Percentiles rank a stretch among this genome's conserved stretches.
Evolutionary conservation across 2,797 vertebrate genomes (phyloP).

Genomic region (Decapterus maruadsi): DNA sequence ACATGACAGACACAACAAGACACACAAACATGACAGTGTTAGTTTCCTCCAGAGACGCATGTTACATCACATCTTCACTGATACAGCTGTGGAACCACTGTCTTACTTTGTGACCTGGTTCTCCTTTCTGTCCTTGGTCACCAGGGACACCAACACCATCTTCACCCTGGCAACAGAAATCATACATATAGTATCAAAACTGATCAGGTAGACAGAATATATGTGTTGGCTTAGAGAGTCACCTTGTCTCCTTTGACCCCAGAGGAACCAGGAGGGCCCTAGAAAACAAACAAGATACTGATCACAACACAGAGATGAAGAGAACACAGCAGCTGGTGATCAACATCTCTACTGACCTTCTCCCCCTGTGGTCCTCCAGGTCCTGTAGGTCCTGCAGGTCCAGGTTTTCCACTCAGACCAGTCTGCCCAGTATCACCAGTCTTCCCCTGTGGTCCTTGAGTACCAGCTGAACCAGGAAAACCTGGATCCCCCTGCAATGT

Average conservation of each 20-base stretch:
- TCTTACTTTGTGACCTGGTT: constrained; percentile 90
- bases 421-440: constrained; percentile 86
- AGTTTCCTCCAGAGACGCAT: background rate
- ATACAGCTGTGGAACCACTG: constrained; percentile 10
- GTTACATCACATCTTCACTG: constrained; percentile 5
- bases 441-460: constrained; percentile 87
- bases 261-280: constrained; percentile 87
- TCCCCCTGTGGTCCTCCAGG: constrained; percentile 88
- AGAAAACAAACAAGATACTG: constrained; percentile 23
- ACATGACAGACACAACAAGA: constrained; percentile 22
- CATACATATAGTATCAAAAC: background rate
- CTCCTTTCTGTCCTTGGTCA: constrained; percentile 93
- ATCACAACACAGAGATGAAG: background rate
- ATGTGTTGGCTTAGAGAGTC: constrained; percentile 35
- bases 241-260: constrained; percentile 95
- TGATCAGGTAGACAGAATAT: background rate
- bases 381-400: constrained; percentile 88
- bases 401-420: constrained; percentile 92
- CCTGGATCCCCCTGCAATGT: constrained; percentile 90
- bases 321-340: no score
- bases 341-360: constrained; percentile 83
- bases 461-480: constrained; percentile 90
- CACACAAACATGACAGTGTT: constrained; percentile 19
- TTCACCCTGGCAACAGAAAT: constrained; percentile 86
- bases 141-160: constrained; percentile 87